Percentiles rank a stretch among this genome's conserved stretches.
phyloP scores from a whole-genome alignment of 37 sponge, comb jelly and placozoan genomes.

The Crambe crambe region DNA sequence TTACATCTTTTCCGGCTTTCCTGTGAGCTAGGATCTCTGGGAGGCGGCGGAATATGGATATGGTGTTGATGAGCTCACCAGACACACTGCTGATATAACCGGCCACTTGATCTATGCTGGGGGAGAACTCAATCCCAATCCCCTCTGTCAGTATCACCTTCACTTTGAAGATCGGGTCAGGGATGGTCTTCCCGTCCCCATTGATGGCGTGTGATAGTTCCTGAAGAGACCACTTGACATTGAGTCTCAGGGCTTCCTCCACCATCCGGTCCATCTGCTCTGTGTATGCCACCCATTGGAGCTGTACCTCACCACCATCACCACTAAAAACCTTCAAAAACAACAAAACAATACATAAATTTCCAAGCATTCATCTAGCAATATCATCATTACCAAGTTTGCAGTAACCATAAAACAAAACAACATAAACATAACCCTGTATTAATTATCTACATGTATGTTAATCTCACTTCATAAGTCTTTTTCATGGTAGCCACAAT shows the following conservation, averaged over 20 bases:
- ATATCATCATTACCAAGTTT: background rate
- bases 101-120: constrained; percentile 70
- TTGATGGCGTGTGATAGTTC: constrained; percentile 87
- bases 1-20: background rate
- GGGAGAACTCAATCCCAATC: constrained; percentile 79
- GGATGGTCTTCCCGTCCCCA: constrained; percentile 92
- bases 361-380: background rate
- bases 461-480: constrained; percentile 75
- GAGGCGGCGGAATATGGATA: constrained; percentile 73
- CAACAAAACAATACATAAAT: background rate
- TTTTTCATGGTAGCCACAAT: constrained; percentile 71
- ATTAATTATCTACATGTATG: too few relatives aligned
- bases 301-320: constrained; percentile 84
- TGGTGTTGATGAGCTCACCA: constrained; percentile 59
- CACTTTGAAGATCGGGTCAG: constrained; percentile 93
- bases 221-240: constrained; percentile 97
- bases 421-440: background rate
- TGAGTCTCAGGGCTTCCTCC: constrained; percentile 95
- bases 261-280: constrained; percentile 92
- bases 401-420: background rate
- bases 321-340: constrained; percentile 62
- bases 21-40: constrained; percentile 80
- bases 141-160: constrained; percentile 75
- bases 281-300: constrained; percentile 88
- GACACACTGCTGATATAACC: constrained; percentile 69